These are phyloP conservation scores for Lutjanus erythropterus DNA, from an alignment of 2,113 vertebrate genomes.

Conservation along the genomic window DNA sequence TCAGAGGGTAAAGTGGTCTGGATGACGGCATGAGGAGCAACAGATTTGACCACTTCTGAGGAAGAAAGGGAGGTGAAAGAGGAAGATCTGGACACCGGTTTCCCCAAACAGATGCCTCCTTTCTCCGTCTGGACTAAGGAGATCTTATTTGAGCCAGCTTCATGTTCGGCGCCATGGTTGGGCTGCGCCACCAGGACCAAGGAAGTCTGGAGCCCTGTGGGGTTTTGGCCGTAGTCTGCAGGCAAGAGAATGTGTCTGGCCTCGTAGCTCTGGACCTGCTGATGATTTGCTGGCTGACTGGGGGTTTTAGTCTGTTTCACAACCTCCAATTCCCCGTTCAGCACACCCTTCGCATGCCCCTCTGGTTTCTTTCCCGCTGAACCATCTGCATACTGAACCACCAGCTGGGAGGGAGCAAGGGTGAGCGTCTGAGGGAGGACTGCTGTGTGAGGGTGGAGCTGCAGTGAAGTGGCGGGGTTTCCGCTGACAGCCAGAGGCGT, in stretches of 20 bases:
- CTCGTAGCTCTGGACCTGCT: constrained; percentile 90
- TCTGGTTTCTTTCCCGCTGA: constrained; percentile 88
- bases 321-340: constrained; percentile 94
- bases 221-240: constrained; percentile 90
- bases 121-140: constrained; percentile 90
- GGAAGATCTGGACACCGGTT: constrained; percentile 87
- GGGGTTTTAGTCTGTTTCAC: constrained; percentile 81
- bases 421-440: constrained; percentile 93
- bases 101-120: constrained; percentile 90
- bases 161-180: constrained; percentile 87
- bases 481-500: constrained; percentile 88
- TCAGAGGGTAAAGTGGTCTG: constrained; percentile 92
- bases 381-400: constrained; percentile 94
- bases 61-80: constrained; percentile 84
- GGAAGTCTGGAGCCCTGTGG: constrained; percentile 91
- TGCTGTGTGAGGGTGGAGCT: constrained; percentile 92
- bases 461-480: constrained; percentile 87
- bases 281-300: constrained; percentile 85
- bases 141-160: constrained; percentile 86
- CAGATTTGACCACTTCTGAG: constrained; percentile 88
- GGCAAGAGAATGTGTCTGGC: constrained; percentile 92
- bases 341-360: constrained; percentile 88
- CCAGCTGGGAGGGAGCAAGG: constrained; percentile 92
- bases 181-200: constrained; percentile 94
- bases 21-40: constrained; percentile 91